Conservation (phyloP, 2,797 vertebrate species). For the Brotula barbata region DNA sequence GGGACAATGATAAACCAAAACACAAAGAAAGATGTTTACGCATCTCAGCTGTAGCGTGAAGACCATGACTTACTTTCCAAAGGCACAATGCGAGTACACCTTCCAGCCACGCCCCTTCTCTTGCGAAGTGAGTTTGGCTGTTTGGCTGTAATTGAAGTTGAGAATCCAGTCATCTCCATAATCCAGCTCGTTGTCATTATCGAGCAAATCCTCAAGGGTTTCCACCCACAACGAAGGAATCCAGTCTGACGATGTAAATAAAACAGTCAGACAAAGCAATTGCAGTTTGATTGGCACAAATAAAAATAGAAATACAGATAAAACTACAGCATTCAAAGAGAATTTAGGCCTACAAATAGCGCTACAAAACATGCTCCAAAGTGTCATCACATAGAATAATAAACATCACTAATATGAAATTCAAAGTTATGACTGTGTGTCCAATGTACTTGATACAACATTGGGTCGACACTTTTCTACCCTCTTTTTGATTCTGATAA, state of each 20-base stretch:
- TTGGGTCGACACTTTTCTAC: background rate
- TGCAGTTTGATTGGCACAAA: no score
- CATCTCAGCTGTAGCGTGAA: no score
- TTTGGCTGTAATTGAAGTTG: constrained; percentile 61
- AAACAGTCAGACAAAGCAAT: background rate
- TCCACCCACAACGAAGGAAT: constrained; percentile 54
- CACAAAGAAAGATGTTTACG: no score
- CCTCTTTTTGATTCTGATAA: background rate
- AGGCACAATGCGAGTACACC: constrained; percentile 30
- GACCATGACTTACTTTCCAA: constrained; percentile 28
- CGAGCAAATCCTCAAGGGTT: constrained; percentile 45
- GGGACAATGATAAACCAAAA: no score
- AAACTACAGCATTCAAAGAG: no score
- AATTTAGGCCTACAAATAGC: no score
- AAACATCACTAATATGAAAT: no score
- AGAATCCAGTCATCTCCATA: constrained; percentile 65
- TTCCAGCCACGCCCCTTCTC: constrained; percentile 67
- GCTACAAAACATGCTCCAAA: no score
- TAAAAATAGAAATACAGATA: no score
- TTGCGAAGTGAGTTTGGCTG: constrained; percentile 15
- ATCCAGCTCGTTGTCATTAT: constrained; percentile 57
- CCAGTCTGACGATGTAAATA: constrained; percentile 52
- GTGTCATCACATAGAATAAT: no score
- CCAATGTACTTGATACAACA: no score
- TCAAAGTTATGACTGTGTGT: no score